Percentiles rank a stretch among this genome's conserved stretches.
Evolutionary conservation across 2,888 invertebrate genomes (phyloP).

Genomic region (Julus scandinavius): DNA sequence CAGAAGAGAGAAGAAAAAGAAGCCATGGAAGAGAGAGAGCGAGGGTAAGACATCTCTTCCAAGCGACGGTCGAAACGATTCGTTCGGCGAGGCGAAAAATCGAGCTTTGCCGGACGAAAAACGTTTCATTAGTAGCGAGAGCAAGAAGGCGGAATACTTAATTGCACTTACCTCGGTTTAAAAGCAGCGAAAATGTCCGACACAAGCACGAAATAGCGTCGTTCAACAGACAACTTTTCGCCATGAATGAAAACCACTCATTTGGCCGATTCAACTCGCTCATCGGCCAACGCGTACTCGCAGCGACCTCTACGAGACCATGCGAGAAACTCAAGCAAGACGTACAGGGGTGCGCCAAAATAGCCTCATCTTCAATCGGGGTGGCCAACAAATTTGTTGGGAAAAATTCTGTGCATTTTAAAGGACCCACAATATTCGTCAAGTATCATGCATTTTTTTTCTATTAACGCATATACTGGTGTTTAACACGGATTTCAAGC

Average conservation of each 20-base stretch:
- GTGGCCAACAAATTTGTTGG: too few relatives aligned
- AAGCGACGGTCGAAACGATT: background rate
- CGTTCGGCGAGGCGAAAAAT: background rate
- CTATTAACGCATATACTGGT: too few relatives aligned
- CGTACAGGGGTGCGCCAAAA: too few relatives aligned
- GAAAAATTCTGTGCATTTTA: too few relatives aligned
- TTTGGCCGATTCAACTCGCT: background rate
- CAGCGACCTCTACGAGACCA: background rate
- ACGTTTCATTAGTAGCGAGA: background rate
- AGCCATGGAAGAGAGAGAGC: background rate
- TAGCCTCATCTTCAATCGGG: too few relatives aligned
- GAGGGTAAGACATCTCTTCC: background rate
- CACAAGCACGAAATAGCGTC: background rate
- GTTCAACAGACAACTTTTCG: background rate
- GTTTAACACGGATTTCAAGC: too few relatives aligned
- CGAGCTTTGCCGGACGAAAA: background rate
- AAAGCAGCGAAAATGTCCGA: background rate
- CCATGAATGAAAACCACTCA: constrained; percentile 27
- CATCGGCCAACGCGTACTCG: background rate
- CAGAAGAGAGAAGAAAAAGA: background rate
- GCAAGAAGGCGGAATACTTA: background rate
- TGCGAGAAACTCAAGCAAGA: background rate
- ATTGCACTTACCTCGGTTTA: background rate
- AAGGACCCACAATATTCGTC: too few relatives aligned
- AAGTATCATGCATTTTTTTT: too few relatives aligned